Evolutionary conservation across 2,797 vertebrate genomes (phyloP).

Genomic region (Amblyopsis hoosieri): DNA sequence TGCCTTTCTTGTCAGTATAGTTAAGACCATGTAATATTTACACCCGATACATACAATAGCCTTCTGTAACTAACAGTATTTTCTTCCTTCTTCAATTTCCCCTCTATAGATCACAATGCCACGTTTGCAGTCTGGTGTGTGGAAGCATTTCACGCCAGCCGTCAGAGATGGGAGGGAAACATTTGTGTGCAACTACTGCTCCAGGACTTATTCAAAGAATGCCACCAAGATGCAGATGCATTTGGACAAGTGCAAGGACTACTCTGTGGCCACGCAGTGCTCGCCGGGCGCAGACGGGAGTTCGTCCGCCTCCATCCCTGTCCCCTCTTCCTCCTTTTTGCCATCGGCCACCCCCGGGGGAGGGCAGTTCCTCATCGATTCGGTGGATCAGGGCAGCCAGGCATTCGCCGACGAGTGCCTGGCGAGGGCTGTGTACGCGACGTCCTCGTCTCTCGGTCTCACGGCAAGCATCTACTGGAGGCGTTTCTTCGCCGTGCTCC

Average conservation of each 20-base stretch:
- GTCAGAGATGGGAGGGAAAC: constrained; percentile 49
- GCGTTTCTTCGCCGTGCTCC: constrained; percentile 45
- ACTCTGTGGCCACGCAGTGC: constrained; percentile 40
- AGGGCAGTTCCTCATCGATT: constrained; percentile 57
- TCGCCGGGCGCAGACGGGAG: constrained; percentile 45
- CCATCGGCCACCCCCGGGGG: constrained; percentile 36
- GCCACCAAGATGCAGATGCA: constrained; percentile 64
- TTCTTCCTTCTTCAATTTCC: not conserved
- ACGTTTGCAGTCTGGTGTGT: constrained; percentile 48
- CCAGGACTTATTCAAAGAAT: constrained; percentile 50
- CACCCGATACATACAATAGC: too few species aligned
- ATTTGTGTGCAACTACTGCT: constrained; percentile 61
- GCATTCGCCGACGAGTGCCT: constrained; percentile 51
- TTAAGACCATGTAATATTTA: too few species aligned
- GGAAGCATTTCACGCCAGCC: constrained; percentile 56
- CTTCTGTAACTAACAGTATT: not conserved
- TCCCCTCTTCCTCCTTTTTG: constrained; percentile 50
- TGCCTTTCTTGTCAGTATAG: too few species aligned
- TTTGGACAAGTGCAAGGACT: constrained; percentile 57
- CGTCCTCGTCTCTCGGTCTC: constrained; percentile 47
- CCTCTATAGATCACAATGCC: constrained; percentile 44
- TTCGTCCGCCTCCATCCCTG: constrained; percentile 54
- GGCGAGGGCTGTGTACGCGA: constrained; percentile 51
- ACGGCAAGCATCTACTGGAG: constrained; percentile 56
- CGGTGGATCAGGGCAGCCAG: constrained; percentile 55